Percentiles rank a stretch among this genome's conserved stretches.
phyloP scores from a whole-genome alignment of 2,113 vertebrate species.

The Cephalopterus ornatus region DNA sequence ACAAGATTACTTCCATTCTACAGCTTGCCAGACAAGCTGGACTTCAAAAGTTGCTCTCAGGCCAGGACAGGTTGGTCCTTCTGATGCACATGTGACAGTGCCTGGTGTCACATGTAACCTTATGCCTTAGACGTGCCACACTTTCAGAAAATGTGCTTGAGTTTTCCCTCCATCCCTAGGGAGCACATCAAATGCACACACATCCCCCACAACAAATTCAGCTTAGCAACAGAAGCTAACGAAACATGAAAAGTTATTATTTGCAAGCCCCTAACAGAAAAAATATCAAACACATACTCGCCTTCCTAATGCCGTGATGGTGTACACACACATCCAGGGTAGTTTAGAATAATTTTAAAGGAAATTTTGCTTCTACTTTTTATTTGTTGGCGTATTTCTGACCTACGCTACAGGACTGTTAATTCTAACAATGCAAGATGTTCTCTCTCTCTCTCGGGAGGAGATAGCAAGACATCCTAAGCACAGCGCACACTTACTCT shows the following conservation, averaged over 20 bases:
- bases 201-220: background rate
- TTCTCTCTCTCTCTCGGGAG: background rate
- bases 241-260: background rate
- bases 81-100: background rate
- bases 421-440: background rate
- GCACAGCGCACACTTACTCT: background rate
- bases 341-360: background rate
- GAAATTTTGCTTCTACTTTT: background rate
- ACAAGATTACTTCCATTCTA: background rate
- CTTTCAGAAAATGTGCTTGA: background rate
- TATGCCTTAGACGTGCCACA: background rate
- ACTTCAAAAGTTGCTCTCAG: background rate
- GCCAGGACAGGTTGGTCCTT: background rate
- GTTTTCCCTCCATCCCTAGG: background rate
- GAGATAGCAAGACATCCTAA: background rate
- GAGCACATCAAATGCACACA: background rate
- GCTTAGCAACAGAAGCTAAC: background rate
- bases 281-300: background rate
- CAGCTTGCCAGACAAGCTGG: background rate
- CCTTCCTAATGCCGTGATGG: background rate
- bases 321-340: background rate
- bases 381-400: background rate
- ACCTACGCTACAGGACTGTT: background rate
- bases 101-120: background rate
- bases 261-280: background rate